Evolutionary conservation across 2,797 vertebrate species (phyloP), one percentile per base, ranked within the genome.

Genomic region (Mycteria americana): DNA sequence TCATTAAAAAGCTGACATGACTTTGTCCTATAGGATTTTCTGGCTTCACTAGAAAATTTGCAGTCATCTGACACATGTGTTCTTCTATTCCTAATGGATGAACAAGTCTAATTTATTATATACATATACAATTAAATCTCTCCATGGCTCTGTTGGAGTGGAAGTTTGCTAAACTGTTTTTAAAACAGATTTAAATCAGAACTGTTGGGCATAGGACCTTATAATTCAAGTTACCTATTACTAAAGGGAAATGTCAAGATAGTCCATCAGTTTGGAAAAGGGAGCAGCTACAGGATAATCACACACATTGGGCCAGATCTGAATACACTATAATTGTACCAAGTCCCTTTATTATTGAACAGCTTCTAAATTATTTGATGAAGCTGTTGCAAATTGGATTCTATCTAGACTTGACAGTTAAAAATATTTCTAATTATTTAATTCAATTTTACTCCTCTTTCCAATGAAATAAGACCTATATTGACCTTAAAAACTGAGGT

Each of bases 1-100:
- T 95, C 87, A 93, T 95, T 95, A 95, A 92, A 92, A 84, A 79
- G n/a, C 43, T 88, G 81, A 75, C 78, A 57, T 78, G 75, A 41
- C 46, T 88, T 69, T 80, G 65, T 83, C 78, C 81, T 79, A 4
- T 43, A 86, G 39, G 81, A 82, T 92, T 96, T 94, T 11, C 65
- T 84, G 72, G 43, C 56, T 89, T 84, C 23, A 1, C 46, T 86
- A 37, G 73, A 76, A 92, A 93, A 88, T 88, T 76, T 86, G 37
- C 50, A 79, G 63, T 91, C 67, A 41, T 54, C 45, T 82, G 79
- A 75, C 87, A 88, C 31, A 31, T 3, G 0, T 76, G 35, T 73
- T 88, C 30, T n/a, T 85, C 39, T 76, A 68, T 64, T 89, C 78
- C 72, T 83, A 65, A 62, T 56, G 60, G 78, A 85, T 62, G 46